Conservation (phyloP, 2,797 vertebrate genomes). For the Arrhamphus sclerolepis region DNA sequence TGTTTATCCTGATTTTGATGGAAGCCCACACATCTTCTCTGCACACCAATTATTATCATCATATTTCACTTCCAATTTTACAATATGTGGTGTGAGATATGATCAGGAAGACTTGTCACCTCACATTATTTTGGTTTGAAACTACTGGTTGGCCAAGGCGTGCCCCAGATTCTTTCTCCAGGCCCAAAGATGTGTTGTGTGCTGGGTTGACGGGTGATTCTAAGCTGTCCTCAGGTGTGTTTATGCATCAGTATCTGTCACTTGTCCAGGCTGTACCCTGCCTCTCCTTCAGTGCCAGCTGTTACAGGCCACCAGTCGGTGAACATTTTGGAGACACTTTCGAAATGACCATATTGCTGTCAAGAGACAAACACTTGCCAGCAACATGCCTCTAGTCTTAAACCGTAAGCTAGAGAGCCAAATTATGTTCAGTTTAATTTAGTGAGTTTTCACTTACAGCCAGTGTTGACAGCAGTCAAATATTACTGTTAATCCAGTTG, state of each 20-base stretch:
- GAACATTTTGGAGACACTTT: background rate
- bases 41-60: too few species aligned
- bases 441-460: slow-evolving; percentile 9
- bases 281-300: background rate
- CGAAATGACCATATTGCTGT: background rate
- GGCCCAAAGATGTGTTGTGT: background rate
- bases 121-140: too few species aligned
- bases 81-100: too few species aligned
- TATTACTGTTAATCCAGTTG: slow-evolving; percentile 15
- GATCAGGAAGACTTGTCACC: too few species aligned
- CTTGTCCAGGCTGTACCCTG: background rate
- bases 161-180: background rate
- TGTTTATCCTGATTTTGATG: too few species aligned
- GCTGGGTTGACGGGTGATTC: background rate
- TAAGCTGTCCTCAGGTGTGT: background rate
- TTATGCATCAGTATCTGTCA: background rate
- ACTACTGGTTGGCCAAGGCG: too few species aligned
- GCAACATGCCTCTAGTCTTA: background rate
- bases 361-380: background rate
- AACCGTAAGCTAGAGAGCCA: background rate
- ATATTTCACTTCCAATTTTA: too few species aligned
- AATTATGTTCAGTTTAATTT: slow-evolving; percentile 9
- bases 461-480: slow-evolving; percentile 26
- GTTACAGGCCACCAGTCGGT: background rate
- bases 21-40: too few species aligned